Base-by-base conservation (phyloP, 2,797 vertebrate genomes). In the Dipus sagitta region DNA sequence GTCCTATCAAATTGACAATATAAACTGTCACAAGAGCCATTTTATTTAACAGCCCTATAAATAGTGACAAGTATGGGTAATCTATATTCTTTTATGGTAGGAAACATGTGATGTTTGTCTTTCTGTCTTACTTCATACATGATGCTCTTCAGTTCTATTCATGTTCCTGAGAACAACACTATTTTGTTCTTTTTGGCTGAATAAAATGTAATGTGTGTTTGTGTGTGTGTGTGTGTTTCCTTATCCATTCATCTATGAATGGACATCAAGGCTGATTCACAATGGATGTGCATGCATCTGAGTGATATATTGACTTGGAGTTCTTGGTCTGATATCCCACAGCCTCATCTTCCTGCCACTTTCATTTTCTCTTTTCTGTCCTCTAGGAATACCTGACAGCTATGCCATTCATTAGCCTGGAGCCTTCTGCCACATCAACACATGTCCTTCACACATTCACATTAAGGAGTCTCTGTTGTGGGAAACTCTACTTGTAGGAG, bases 311-410 rank as follows among this genome's bases (percentile, higher is more conserved):
- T 9, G 12, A 3, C 2, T 4, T 90, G 28, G 13, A 5, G 42
- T 17, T 11, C 1, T 24, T 24, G 24, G 38, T 10, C 7, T 11
- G n/a, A n/a, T 6, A 60, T 3, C 1, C 2, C 1, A 3, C 3
- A 8, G 24, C 9, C 1, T 58, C 21, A 3, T 76, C 77, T 75
- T 58, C 12, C 20, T 68, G 3, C 30, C 4, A 32, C 0, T 0
- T 24, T 70, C 0, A 0, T 15, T 28, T 7, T 6, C 9, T 17
- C 14, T 9, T 62, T 17, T 15, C 8, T 52, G 12, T 68, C 9
- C 6, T 34, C 2, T 23, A n/a, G n/a, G n/a, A 7, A 30, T 12
- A 60, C 1, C 1, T 42, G 21, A 14, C 67, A 5, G 42, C 65
- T 10, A 26, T 52, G 28, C 9, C 10, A 10, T 30, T 80, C 30